Evolutionary conservation across 2,888 invertebrate genomes (phyloP).

Genomic region (Anagyrus pseudococci): DNA sequence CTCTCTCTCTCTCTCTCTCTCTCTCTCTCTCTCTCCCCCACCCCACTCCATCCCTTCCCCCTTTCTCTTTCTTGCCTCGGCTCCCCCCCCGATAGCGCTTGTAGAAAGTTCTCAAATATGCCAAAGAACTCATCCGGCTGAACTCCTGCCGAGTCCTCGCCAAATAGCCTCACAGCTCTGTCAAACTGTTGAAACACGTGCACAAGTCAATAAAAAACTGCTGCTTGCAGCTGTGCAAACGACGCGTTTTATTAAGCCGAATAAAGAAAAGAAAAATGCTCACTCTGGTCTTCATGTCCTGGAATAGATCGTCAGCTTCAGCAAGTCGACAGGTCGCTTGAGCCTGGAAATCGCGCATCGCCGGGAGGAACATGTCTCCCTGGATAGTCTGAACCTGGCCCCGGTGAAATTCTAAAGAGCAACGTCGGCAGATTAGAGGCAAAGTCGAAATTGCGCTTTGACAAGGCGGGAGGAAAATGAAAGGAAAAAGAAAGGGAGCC

Average conservation of each 20-base stretch:
- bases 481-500: neutral
- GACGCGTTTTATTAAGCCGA: too few relatives aligned
- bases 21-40: too few relatives aligned
- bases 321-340: conserved; percentile 90
- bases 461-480: neutral
- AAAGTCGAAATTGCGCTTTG: too few relatives aligned
- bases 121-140: conserved; percentile 95
- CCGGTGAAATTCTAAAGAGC: conserved; percentile 76
- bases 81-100: conserved; percentile 81
- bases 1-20: too few relatives aligned
- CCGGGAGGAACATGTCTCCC: conserved; percentile 86
- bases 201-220: neutral
- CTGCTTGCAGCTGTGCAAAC: too few relatives aligned
- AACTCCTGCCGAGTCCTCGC: conserved; percentile 83
- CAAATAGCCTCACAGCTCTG: conserved; percentile 85
- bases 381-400: conserved; percentile 71
- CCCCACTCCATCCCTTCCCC: conserved; percentile 92
- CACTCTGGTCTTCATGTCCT: conserved; percentile 90
- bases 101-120: conserved; percentile 87
- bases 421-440: neutral
- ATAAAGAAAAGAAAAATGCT: conserved; percentile 35
- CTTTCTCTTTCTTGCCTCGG: conserved; percentile 81
- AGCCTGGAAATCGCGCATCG: conserved; percentile 94
- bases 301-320: conserved; percentile 90
- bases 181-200: conserved; percentile 70